Base-by-base conservation (phyloP, 2,113 vertebrate species). In the Mola mola region DNA sequence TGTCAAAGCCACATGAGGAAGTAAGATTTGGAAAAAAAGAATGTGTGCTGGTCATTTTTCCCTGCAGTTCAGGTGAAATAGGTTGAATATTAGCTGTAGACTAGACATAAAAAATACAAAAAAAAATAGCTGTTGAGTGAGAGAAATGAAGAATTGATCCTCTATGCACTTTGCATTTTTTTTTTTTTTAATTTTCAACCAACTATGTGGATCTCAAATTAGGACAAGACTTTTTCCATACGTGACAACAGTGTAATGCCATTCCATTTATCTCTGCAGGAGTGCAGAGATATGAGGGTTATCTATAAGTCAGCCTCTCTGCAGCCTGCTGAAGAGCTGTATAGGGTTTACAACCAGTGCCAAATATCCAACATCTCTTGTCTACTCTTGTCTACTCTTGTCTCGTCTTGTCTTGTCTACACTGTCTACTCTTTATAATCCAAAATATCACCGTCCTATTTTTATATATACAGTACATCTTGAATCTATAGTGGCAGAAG, bases 1-100 rank as follows among this genome's bases (percentile, higher is more conserved):
- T 89, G 75, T 81, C 67, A 64, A 72, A 58, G 59, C 68, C 78
- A 66, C 43, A 36, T 52, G 78, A 79, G 78, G 62, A 41, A 63
- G 34, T 19, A 25, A 21, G 38, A 66, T 22, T 22, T 15, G 42
- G 38, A 46, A 44, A 41, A 22, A 31, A 31, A 38, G 29, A 41
- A 31, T 43, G 38, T 33, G 43, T 38, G 49, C 29, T 19, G 40
- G 19, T 4, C 44, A 59, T 61, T 66, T 38, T 26, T 48, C 64
- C 47, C 17, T 64, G 31, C 48, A 25, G 15, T 37, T 15, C 31
- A 79, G 73, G 79, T 83, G 75, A 87, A 83, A 77, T 70, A 66
- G 70, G 81, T 76, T 82, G 26, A 42, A 66, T 75, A 85, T 72
- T 72, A 68, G 22, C 44, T 51, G 22, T 69, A 52, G 56, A 62